Percentiles rank a stretch among this genome's conserved stretches.
phyloP scores from a whole-genome alignment of 2,113 vertebrate genomes.

The Vidua chalybeata region DNA sequence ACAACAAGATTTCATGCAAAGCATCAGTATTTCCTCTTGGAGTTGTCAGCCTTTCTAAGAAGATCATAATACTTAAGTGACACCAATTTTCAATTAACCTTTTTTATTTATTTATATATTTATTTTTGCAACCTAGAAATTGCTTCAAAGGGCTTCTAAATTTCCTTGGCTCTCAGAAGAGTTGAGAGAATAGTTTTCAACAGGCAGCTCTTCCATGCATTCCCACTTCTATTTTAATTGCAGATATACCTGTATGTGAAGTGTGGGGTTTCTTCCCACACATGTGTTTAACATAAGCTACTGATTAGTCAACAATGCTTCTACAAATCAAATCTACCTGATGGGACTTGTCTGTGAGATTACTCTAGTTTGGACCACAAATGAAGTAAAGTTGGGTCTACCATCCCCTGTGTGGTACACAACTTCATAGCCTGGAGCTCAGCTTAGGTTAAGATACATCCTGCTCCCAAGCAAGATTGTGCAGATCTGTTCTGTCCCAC shows the following conservation, averaged over 20 bases:
- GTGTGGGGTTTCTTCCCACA: not conserved
- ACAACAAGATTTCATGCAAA: not conserved
- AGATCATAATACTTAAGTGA: slow-evolving; percentile 7
- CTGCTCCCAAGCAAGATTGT: not conserved
- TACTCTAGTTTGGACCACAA: not conserved
- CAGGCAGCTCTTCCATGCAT: not conserved
- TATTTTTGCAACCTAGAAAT: not conserved
- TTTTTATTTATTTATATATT: slow-evolving; percentile 16
- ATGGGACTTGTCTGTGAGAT: not conserved
- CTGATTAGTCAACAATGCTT: not conserved
- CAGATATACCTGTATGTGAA: not conserved
- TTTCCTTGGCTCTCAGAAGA: not conserved
- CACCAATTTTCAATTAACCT: slow-evolving; percentile 2
- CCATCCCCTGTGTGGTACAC: rapidly evolving
- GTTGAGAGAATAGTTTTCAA: not conserved
- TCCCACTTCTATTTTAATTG: not conserved
- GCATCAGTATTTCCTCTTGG: not conserved
- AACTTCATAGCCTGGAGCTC: not conserved
- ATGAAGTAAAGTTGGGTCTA: not conserved
- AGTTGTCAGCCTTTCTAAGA: not conserved
- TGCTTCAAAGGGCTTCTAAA: not conserved
- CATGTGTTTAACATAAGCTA: not conserved
- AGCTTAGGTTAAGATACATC: not conserved
- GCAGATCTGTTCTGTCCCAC: not conserved
- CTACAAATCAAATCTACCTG: not conserved